phyloP scores from a whole-genome alignment of 2,797 vertebrate genomes.

The Catostomus latipinnis region DNA sequence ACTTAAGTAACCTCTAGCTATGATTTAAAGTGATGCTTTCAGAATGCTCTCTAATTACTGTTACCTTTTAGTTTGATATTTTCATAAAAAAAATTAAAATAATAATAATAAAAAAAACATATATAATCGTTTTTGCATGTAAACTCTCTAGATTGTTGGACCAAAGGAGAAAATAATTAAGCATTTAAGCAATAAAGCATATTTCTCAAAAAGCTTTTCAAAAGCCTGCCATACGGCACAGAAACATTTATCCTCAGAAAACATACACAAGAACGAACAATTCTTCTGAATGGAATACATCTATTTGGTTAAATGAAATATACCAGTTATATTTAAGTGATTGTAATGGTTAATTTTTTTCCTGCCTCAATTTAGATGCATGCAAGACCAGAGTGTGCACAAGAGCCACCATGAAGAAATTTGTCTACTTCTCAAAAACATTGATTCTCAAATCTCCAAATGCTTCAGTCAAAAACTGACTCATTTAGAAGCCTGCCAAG shows the following conservation, averaged over 20 bases:
- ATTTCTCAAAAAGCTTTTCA: slow-evolving; percentile 13
- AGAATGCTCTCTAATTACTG: background rate
- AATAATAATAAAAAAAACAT: background rate
- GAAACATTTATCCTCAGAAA: slow-evolving; percentile 22
- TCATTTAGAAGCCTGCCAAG: slow-evolving; percentile 82
- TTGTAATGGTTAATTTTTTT: slow-evolving; percentile 9
- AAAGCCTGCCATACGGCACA: background rate
- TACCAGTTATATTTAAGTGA: background rate
- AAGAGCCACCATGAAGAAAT: slow-evolving; percentile 77
- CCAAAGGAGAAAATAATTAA: background rate
- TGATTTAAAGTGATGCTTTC: slow-evolving; percentile 11
- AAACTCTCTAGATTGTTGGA: background rate
- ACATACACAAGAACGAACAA: background rate
- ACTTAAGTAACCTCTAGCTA: background rate
- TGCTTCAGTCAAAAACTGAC: slow-evolving; percentile 69
- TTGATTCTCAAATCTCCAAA: slow-evolving; percentile 74
- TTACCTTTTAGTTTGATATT: too few species aligned
- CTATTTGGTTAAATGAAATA: slow-evolving; percentile 18
- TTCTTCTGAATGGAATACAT: slow-evolving; percentile 15
- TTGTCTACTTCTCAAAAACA: slow-evolving; percentile 68
- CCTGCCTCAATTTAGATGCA: slow-evolving; percentile 73
- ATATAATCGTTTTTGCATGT: background rate
- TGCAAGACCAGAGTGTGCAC: slow-evolving; percentile 74
- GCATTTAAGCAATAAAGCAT: background rate
- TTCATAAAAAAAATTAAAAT: too few species aligned